Percentiles rank a stretch among this genome's conserved stretches.
phyloP scores from a whole-genome alignment of 2,113 vertebrate species.

The Picathartes gymnocephalus region DNA sequence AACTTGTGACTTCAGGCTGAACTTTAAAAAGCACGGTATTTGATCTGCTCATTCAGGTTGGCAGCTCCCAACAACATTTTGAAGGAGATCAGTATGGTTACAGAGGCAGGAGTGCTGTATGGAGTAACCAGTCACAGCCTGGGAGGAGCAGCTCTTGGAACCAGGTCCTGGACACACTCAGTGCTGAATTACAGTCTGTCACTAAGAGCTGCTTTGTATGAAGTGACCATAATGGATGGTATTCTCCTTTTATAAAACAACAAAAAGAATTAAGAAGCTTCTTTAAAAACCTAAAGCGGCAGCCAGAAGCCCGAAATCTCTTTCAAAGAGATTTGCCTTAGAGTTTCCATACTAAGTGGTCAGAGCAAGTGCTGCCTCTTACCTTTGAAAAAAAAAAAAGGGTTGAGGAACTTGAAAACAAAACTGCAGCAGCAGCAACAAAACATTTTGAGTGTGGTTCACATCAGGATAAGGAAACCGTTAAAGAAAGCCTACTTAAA shows the following conservation, averaged over 20 bases:
- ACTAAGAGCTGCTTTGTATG: neutral
- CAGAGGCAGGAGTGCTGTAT: neutral
- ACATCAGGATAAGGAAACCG: neutral
- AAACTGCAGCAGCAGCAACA: neutral
- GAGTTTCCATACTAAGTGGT: neutral
- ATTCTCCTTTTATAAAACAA: neutral
- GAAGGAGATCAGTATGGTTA: neutral
- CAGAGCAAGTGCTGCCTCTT: neutral
- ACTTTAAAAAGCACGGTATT: neutral
- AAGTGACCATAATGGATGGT: neutral
- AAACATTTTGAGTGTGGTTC: neutral
- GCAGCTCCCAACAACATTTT: neutral
- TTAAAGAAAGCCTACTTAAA: neutral
- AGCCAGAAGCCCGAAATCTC: neutral
- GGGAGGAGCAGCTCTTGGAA: neutral
- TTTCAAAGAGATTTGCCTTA: neutral
- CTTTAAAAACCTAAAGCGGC: neutral
- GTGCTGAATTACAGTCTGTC: neutral
- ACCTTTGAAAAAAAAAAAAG: neutral
- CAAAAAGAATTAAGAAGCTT: neutral
- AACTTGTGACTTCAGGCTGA: neutral
- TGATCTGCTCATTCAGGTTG: neutral
- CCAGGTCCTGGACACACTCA: neutral
- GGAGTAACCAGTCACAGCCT: neutral
- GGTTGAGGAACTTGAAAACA: neutral